These are phyloP conservation scores for Scaptomyza montana DNA, from an alignment of 1,140 invertebrate species.

Conservation along the genomic window DNA sequence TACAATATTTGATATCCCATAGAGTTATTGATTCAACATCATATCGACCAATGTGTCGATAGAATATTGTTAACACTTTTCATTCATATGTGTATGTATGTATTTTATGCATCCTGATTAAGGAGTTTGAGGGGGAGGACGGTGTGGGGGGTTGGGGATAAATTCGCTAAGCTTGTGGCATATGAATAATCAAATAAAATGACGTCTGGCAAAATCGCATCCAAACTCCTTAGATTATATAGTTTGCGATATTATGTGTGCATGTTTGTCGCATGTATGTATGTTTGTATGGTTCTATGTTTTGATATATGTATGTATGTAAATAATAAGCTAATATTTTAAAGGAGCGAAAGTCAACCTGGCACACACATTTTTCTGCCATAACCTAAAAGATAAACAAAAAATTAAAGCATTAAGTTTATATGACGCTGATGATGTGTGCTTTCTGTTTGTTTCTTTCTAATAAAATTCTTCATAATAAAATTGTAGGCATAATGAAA, in stretches of 20 bases:
- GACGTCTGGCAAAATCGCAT: conserved; percentile 4
- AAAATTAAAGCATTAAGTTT: not conserved
- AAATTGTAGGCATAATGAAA: conserved; percentile 3
- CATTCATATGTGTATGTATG: not conserved
- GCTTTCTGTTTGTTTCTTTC: not conserved
- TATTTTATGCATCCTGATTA: conserved; percentile 4
- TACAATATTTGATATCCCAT: conserved; percentile 13
- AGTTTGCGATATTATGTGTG: conserved; percentile 4
- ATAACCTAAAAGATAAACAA: conserved; percentile 18
- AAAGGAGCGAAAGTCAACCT: conserved; percentile 27
- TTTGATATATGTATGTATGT: conserved; percentile 9
- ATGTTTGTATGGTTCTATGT: conserved; percentile 14
- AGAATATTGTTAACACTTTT: conserved; percentile 19
- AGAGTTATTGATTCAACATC: conserved; percentile 18
- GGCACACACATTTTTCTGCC: conserved; percentile 21
- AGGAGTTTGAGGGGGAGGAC: not conserved
- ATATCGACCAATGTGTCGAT: conserved; percentile 14
- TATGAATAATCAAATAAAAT: conserved; percentile 9
- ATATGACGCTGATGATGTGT: conserved; percentile 2
- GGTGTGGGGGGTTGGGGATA: not conserved
- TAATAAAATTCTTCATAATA: not conserved
- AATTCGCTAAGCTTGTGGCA: conserved; percentile 24
- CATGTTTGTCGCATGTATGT: conserved; percentile 18
- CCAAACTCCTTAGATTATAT: conserved; percentile 26
- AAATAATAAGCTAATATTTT: conserved; percentile 14